phyloP scores from a whole-genome alignment of 1,140 invertebrate species.

The Cylas formicarius region DNA sequence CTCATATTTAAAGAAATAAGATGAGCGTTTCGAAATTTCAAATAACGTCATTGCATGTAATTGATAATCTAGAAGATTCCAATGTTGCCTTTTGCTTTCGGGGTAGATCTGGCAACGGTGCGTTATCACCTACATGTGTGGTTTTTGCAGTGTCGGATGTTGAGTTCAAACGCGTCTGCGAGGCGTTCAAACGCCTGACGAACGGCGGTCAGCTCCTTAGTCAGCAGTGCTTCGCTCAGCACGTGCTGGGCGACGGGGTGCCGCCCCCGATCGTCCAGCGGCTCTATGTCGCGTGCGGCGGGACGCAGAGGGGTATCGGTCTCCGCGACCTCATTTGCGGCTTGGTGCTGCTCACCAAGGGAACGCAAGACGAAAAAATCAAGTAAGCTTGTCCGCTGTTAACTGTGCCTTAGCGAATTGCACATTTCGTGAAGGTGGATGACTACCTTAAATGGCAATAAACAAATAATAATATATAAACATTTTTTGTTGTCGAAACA shows the following conservation, averaged over 20 bases:
- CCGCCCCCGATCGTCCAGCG: slow-evolving; percentile 69
- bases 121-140: too few relatives aligned
- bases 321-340: slow-evolving; percentile 78
- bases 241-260: slow-evolving; percentile 78
- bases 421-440: too few relatives aligned
- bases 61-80: too few relatives aligned
- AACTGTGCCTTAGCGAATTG: too few relatives aligned
- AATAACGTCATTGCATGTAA: too few relatives aligned
- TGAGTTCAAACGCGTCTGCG: slow-evolving; percentile 71
- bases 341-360: slow-evolving; percentile 74
- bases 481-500: too few relatives aligned
- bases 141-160: slow-evolving; percentile 65
- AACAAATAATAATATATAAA: too few relatives aligned
- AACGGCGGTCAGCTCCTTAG: slow-evolving; percentile 61
- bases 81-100: too few relatives aligned
- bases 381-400: slow-evolving; percentile 64
- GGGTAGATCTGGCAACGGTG: too few relatives aligned
- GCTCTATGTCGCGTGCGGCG: slow-evolving; percentile 75
- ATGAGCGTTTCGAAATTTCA: too few relatives aligned
- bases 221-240: slow-evolving; percentile 66
- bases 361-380: slow-evolving; percentile 75
- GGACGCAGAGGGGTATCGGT: slow-evolving; percentile 67
- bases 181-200: slow-evolving; percentile 76
- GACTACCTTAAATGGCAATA: too few relatives aligned
- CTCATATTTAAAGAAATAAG: too few relatives aligned